Evolutionary conservation across 2,888 invertebrate species (phyloP), one percentile per base, ranked within the genome.

Genomic region (Chironomus tentans): DNA sequence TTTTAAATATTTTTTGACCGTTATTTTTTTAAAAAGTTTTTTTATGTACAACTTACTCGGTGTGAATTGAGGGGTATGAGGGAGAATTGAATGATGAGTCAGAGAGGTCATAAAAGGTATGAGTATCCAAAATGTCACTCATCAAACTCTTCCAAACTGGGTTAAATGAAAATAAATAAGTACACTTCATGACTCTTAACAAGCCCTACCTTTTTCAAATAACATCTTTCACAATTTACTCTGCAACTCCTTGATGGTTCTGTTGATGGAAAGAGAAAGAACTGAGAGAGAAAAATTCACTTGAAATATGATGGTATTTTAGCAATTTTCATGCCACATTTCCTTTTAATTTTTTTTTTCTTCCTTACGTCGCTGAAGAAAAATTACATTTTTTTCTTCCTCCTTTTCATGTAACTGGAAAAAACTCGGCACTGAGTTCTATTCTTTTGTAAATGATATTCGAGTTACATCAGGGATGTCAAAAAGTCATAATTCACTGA

Each of bases 251-350:
- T 38, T 38, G 7, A 38, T 38, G 38, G 38, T 1, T 15, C 2
- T 15, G 4, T 15, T 50, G 2, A 50, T 50, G 50, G 50, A 50
- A 50, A 2, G 50, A n/a, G n/a, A 50, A 28, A 5, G 5, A 28
- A n/a, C n/a, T n/a, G 10, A 38, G 15, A 50, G 50, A 56, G 12
- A 15, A 50, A 61, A 62, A 38, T 28, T 62, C 62, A 62, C 68
- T 74, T 74, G 74, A 74, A 74, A 74, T 74, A 74, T 74, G 65
- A 74, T 74, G 74, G 74, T 46, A 74, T 74, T 74, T 74, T 74
- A 28, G 56, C 74, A 74, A 74, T 74, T 74, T 74, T 74, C 72
- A 74, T 68, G 74, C 38, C 68, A 74, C 74, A 74, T 74, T 74
- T 74, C 74, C 74, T 74, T 74, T 74, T 65, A 74, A 73, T 73